Evolutionary conservation across 2,888 invertebrate species (phyloP).

Genomic region (Heliconius hortense): DNA sequence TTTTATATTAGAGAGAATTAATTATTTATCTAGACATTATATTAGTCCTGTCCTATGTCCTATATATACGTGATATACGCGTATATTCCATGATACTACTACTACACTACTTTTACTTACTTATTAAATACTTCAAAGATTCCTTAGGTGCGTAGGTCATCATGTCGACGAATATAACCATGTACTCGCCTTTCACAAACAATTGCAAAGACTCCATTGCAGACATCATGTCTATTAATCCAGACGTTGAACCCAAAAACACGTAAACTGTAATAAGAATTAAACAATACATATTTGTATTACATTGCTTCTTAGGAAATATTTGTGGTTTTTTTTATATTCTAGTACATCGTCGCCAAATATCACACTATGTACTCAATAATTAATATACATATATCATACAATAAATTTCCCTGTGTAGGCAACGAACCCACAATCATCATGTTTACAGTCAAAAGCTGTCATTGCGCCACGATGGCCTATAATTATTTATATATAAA

Average conservation of each 20-base stretch:
- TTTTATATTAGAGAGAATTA: background rate
- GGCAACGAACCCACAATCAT: too few relatives aligned
- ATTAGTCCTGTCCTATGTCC: too few relatives aligned
- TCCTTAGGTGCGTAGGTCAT: conserved; percentile 90
- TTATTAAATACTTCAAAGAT: conserved; percentile 90
- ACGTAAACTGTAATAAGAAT: conserved; percentile 90
- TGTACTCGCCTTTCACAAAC: conserved; percentile 95
- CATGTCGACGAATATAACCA: conserved; percentile 97
- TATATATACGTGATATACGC: too few relatives aligned
- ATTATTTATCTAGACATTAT: too few relatives aligned
- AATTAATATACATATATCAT: too few relatives aligned
- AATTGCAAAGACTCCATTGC: conserved; percentile 94
- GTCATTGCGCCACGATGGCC: too few relatives aligned
- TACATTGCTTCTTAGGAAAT: background rate
- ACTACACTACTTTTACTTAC: conserved; percentile 76
- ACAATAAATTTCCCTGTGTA: too few relatives aligned
- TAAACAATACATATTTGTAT: background rate
- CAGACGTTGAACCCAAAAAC: conserved; percentile 92
- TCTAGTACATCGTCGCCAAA: too few relatives aligned
- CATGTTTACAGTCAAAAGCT: too few relatives aligned
- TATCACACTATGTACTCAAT: too few relatives aligned
- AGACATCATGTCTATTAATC: conserved; percentile 94
- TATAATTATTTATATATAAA: background rate
- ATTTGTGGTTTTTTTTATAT: too few relatives aligned
- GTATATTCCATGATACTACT: too few relatives aligned